Evolutionary conservation across 2,113 vertebrate species (phyloP), one percentile per base, ranked within the genome.

Genomic region (Polypterus senegalus): DNA sequence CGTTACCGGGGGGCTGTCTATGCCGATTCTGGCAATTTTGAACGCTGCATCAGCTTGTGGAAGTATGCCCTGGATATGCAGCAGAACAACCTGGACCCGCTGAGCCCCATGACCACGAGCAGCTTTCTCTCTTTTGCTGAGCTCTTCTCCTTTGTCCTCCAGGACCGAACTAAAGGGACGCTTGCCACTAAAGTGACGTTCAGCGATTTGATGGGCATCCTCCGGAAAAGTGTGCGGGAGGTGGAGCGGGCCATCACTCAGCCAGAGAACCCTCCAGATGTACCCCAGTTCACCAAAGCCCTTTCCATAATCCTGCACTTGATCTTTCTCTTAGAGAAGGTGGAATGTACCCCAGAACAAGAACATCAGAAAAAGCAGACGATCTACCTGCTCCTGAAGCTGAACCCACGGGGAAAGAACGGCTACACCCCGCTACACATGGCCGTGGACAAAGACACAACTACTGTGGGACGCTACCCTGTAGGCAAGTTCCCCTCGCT

Each of bases 21-120:
- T 1, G 94, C 94, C 0, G 94, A 97, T 79, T 92, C 94, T 0
- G 93, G 94, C 63, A 89, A 97, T 67, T 97, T 97, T 0, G 89
- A 92, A 64, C 90, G 94, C 71, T 97, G 94, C 77, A 91, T 97
- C 59, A 90, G 89, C 73, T 69, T 97, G 51, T 97, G 94, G 94
- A 96, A 94, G 54, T 97, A 97, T 0, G 93, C 93, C 1, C 76
- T 97, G 64, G 93, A 97, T 71, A 97, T 97, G 93, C 94, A 97
- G 69, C 94, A 96, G 71, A 91, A 74, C 78, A 91, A 91, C 80
- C 74, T 97, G 73, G 93, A 97, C 74, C 93, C 94, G 0, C 85
- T 97, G 67, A 97, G 94, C 74, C 93, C 94, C 54, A 93, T 97
- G 92, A 97, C 94, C 0, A 92, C 94, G 58, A 93, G 92, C 72